These are phyloP conservation scores for Parapristionchus giblindavisi DNA, from an alignment of 2,888 invertebrate species.

Conservation along the genomic window DNA sequence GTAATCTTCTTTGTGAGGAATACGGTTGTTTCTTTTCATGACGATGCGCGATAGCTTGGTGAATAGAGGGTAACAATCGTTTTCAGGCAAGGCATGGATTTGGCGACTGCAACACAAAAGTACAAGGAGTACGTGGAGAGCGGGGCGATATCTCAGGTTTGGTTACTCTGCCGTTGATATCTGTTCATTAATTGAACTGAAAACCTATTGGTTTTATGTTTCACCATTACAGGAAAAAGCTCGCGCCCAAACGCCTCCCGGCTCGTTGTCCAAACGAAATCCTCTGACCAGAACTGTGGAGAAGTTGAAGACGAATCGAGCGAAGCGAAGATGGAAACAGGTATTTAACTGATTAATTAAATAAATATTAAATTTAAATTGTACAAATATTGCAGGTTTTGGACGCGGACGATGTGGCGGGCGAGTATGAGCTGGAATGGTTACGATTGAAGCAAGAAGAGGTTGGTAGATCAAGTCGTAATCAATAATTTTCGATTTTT, in stretches of 20 bases:
- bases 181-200: too few species aligned
- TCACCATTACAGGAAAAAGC: slow-evolving; percentile 46
- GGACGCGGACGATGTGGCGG: slow-evolving; percentile 53
- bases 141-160: slow-evolving; percentile 52
- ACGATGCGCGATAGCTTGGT: neutral
- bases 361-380: too few species aligned
- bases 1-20: neutral
- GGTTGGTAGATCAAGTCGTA: neutral
- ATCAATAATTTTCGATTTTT: neutral
- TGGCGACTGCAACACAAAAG: slow-evolving; percentile 53
- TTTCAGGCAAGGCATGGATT: slow-evolving; percentile 52
- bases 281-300: slow-evolving; percentile 51
- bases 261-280: slow-evolving; percentile 39
- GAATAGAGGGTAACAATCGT: neutral
- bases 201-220: too few species aligned
- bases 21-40: neutral
- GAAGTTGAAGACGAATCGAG: slow-evolving; percentile 61
- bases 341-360: too few species aligned
- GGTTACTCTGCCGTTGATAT: neutral
- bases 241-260: slow-evolving; percentile 61
- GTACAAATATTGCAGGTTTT: slow-evolving; percentile 48
- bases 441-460: slow-evolving; percentile 47
- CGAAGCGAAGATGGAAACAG: slow-evolving; percentile 63
- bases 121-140: slow-evolving; percentile 61
- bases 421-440: slow-evolving; percentile 58